These are phyloP conservation scores for Limnephilus lunatus DNA, from an alignment of 2,888 invertebrate genomes.

Conservation along the genomic window DNA sequence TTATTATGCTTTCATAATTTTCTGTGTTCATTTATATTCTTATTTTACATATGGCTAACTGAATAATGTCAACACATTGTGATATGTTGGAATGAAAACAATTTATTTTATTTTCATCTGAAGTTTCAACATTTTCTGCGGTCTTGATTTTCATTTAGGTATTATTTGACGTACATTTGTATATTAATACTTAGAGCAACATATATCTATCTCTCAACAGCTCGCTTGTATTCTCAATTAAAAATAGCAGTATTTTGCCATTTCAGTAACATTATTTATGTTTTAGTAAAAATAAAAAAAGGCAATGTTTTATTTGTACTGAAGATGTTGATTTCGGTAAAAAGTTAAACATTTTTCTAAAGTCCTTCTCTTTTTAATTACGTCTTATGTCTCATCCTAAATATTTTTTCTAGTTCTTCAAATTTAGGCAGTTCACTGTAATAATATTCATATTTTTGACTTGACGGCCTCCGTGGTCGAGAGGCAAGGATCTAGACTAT, in stretches of 20 bases:
- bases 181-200: background rate
- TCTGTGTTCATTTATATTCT: background rate
- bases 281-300: too few species aligned
- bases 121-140: background rate
- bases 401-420: too few species aligned
- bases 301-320: too few species aligned
- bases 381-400: background rate
- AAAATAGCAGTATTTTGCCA: too few species aligned
- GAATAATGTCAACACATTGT: background rate
- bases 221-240: background rate
- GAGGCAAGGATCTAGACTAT: too few species aligned
- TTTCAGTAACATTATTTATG: too few species aligned
- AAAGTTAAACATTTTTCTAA: too few species aligned
- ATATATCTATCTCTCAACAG: background rate
- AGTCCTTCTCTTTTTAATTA: background rate
- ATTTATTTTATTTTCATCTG: background rate
- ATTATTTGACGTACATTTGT: background rate
- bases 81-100: background rate
- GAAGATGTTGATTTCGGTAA: too few species aligned
- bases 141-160: background rate
- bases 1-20: background rate
- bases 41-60: background rate
- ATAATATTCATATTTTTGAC: too few species aligned
- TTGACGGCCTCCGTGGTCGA: too few species aligned
- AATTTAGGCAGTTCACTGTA: too few species aligned